Evolutionary conservation across 2,113 vertebrate species (phyloP).

Genomic region (Trogon surrucura): DNA sequence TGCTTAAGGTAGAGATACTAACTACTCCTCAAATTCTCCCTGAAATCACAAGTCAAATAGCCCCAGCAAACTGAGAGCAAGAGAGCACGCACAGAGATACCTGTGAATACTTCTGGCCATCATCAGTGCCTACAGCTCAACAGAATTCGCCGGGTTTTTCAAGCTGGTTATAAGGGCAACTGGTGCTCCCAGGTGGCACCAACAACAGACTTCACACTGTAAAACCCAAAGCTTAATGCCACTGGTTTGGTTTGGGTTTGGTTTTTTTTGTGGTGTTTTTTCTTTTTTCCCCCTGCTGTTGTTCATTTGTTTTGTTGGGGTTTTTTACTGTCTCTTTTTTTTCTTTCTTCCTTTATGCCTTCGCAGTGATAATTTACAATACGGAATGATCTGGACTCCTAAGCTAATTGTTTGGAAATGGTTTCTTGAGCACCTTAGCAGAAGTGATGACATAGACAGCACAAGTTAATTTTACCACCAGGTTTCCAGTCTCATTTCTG

Average conservation of each 20-base stretch:
- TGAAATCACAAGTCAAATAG: background rate
- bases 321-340: background rate
- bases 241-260: too few species aligned
- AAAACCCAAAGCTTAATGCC: background rate
- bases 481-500: background rate
- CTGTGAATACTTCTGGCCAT: background rate
- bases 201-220: background rate
- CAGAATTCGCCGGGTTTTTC: background rate
- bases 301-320: background rate
- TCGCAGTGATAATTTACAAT: background rate
- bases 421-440: background rate
- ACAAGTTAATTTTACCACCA: background rate
- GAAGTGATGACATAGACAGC: background rate
- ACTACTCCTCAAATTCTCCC: background rate
- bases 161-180: background rate
- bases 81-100: background rate
- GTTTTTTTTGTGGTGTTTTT: too few species aligned
- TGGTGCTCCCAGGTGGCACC: background rate
- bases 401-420: background rate
- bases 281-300: background rate
- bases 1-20: background rate
- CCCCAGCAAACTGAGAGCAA: background rate
- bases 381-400: background rate
- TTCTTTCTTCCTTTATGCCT: background rate
- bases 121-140: background rate